These are phyloP conservation scores for Margarornis squamiger DNA, from an alignment of 2,797 vertebrate species.

Conservation along the genomic window DNA sequence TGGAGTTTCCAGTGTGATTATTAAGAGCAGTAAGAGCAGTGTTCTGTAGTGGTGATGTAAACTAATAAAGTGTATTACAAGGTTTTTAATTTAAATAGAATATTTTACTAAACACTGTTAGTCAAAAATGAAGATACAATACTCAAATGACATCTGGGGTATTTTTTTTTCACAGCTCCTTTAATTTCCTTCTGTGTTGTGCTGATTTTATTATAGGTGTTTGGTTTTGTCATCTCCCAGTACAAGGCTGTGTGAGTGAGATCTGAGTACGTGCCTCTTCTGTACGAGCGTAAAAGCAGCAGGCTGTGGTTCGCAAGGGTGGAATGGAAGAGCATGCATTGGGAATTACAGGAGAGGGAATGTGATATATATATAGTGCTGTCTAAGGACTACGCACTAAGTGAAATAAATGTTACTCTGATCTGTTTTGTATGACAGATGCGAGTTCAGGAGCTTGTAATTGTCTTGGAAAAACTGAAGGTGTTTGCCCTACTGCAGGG, in stretches of 20 bases:
- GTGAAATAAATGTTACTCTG: background rate
- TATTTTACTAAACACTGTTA: background rate
- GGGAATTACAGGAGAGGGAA: background rate
- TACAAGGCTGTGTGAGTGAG: background rate
- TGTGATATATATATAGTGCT: background rate
- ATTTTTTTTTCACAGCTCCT: background rate
- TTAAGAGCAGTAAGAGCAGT: background rate
- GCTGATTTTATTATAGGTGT: background rate
- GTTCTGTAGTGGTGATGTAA: background rate
- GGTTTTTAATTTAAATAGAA: background rate
- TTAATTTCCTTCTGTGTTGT: background rate
- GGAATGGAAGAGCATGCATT: background rate
- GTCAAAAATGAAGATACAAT: background rate
- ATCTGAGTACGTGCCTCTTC: background rate
- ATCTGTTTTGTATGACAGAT: background rate
- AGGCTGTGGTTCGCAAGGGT: background rate
- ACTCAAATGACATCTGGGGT: background rate
- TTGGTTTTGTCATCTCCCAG: background rate
- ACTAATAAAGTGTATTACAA: background rate
- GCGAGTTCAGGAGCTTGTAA: background rate
- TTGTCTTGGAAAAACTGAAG: background rate
- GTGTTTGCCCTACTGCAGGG: background rate
- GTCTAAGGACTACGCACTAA: rapidly evolving
- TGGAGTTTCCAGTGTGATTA: background rate
- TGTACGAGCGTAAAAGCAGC: background rate